These are phyloP conservation scores for Physocephala rufipes DNA, from an alignment of 2,888 invertebrate genomes.

Conservation along the genomic window DNA sequence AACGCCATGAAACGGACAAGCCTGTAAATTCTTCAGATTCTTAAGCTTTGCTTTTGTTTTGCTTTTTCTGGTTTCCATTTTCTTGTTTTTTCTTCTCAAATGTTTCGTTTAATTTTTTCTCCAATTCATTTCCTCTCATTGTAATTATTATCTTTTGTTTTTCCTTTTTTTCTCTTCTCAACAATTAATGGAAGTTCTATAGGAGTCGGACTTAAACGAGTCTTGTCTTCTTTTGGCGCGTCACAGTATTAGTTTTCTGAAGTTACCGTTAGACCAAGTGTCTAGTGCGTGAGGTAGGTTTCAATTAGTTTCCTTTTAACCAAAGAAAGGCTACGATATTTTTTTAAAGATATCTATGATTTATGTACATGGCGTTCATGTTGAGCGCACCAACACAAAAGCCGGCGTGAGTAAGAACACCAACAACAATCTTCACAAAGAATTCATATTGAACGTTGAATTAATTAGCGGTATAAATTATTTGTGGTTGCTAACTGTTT, in stretches of 20 bases:
- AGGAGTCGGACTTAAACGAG: too few relatives aligned
- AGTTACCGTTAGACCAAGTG: slow-evolving; percentile 24
- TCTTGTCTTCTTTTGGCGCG: too few relatives aligned
- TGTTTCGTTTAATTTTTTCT: not conserved
- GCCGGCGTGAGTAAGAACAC: too few relatives aligned
- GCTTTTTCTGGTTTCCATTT: not conserved
- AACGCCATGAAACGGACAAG: not conserved
- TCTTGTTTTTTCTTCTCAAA: not conserved
- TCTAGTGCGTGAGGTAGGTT: slow-evolving; percentile 28
- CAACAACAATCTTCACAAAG: not conserved
- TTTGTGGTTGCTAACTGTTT: too few relatives aligned
- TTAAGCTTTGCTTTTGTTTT: slow-evolving; percentile 1
- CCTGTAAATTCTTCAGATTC: slow-evolving; percentile 3
- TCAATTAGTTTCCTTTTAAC: slow-evolving; percentile 5
- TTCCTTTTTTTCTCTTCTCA: not conserved
- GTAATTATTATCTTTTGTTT: not conserved
- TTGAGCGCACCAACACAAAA: not conserved
- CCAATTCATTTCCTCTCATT: not conserved
- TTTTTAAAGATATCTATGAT: not conserved
- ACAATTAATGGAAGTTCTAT: not conserved
- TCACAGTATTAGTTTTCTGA: too few relatives aligned
- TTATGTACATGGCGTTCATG: not conserved
- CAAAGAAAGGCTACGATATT: not conserved
- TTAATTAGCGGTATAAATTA: too few relatives aligned
- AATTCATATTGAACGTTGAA: not conserved